Evolutionary conservation across 2,113 vertebrate species (phyloP), one percentile per base, ranked within the genome.

Genomic region (Lichenostomus cassidix): DNA sequence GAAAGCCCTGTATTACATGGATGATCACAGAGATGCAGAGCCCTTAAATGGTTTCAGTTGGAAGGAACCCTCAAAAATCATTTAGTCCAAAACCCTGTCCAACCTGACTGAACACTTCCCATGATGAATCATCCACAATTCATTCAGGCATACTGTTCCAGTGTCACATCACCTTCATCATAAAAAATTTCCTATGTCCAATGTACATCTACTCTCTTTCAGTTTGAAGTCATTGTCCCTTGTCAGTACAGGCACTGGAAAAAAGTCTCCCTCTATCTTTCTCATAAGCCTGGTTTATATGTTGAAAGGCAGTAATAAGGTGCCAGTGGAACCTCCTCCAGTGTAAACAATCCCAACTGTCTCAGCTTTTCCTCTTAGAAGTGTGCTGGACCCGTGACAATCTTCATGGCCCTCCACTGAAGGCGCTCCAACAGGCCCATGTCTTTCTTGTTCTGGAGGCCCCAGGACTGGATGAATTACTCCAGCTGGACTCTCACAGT

Each of bases 261-360:
- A 68, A 76, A 64, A 35, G 3, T 47, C 9, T 52, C 15, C 8
- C 23, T 25, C 13, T 14, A 11, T 11, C 31, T 73, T 77, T 62
- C 31, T 53, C 14, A 7, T n/a, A 75, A 65, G 2, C 6, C 11
- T 8, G 2, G 5, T 60, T 41, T 24, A 29, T 11, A 10, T 29
- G 19, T 12, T 64, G 25, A 90, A 84, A 77, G 1, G 21, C 6
- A 5, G 3, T 24, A 77, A 15, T 18, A n/a, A 64, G 17, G 3
- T 67, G 9, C 41, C 16, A 47, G 2, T 0, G 0, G 17, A 86
- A 41, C 12, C 7, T 58, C 70, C 60, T 49, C n/a, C 46, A 37
- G 12, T 9, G 10, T 58, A 39, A 74, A 79, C 6, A 33, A 20
- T 5, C 4, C 11, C 24, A 81, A 1, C 5, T 69, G 13, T 21